Base-by-base conservation (phyloP, 1,140 invertebrate genomes). In the Drosophila gunungcola region DNA sequence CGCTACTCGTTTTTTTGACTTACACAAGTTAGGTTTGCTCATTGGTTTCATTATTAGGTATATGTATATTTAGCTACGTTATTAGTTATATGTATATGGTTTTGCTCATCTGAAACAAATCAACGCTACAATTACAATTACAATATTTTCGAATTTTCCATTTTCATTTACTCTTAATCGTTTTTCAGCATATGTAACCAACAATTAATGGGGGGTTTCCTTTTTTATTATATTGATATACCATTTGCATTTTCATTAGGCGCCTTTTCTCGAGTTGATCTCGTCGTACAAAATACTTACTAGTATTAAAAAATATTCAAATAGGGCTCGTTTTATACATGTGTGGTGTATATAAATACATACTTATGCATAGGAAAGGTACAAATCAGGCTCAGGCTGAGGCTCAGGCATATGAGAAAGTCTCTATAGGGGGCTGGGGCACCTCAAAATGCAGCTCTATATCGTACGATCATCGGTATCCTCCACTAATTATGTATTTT, bases 321-420 rank as follows among this genome's bases (percentile, higher is more conserved):
- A 80, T 76, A 68, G 80, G 80, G 80, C 75, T 76, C 63, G 80
- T 61, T 84, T 85, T 84, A 73, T 83, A 81, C 52, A 70, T 70
- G 29, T 34, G 41, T 53, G n/a, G 13, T 73, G 36, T 62, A 42
- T 54, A 62, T 74, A 62, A 51, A 51, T 76, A 77, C 56, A 52
- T 78, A 78, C 73, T 80, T 88, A 89, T 84, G 84, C 84, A 70
- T 84, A 89, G 83, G 84, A 84, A 78, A 89, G 84, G 84, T 88
- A 90, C 84, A 88, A 89, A 88, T 88, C 79, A 88, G 84, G 85
- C 80, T 88, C 84, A 75, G 73, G 70, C 70, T 73, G 46, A 73
- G 70, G 63, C 63, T 65, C 61, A 88, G 83, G 82, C 83, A 56
- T 76, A 64, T 73, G 60, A 89, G 76, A 88, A 83, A 88, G 84